Percentiles rank a stretch among this genome's conserved stretches.
phyloP scores from a whole-genome alignment of 2,797 vertebrate genomes.

The Acanthiza pusilla region DNA sequence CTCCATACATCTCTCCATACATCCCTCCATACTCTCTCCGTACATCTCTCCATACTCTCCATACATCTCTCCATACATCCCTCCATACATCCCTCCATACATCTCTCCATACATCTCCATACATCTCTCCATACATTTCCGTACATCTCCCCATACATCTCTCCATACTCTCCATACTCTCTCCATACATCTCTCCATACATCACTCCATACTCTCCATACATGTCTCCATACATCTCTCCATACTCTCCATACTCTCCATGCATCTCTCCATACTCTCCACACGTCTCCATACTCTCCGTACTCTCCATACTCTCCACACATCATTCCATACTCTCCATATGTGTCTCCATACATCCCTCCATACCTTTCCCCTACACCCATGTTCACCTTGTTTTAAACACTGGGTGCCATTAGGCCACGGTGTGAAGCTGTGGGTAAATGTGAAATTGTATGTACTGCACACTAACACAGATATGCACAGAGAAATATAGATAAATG shows the following conservation, averaged over 20 bases:
- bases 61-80: neutral
- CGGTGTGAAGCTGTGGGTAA: too few species aligned
- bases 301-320: neutral
- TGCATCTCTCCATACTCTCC: neutral
- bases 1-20: too few species aligned
- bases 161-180: too few species aligned
- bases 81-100: neutral
- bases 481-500: neutral
- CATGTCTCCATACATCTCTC: neutral
- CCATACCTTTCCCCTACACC: rapidly evolving
- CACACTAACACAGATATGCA: neutral
- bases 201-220: too few species aligned
- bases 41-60: too few species aligned
- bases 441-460: neutral
- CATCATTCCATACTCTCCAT: neutral
- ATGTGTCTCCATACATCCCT: neutral
- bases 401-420: neutral
- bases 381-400: neutral
- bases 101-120: too few species aligned
- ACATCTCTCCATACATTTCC: neutral
- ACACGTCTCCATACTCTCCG: too few species aligned
- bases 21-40: neutral
- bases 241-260: too few species aligned
- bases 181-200: neutral
- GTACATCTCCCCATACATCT: neutral